Evolutionary conservation across 2,113 vertebrate genomes (phyloP).

Genomic region (Ranitomeya imitator): DNA sequence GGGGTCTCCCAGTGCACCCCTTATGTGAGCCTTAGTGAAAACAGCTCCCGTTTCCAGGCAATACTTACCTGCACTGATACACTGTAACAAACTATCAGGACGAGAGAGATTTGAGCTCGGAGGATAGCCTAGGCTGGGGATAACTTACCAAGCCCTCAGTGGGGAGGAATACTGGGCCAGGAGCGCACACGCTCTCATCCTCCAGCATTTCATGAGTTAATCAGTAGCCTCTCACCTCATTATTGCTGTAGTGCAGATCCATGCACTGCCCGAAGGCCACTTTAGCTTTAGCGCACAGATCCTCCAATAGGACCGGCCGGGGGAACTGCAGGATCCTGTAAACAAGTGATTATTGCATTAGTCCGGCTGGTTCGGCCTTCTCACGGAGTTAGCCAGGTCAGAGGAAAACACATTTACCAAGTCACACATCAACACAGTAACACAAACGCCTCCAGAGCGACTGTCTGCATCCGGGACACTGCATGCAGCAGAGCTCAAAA

Average conservation of each 20-base stretch:
- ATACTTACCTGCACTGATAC: too few relatives aligned
- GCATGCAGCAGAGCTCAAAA: too few relatives aligned
- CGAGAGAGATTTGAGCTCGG: too few relatives aligned
- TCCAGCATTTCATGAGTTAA: too few relatives aligned
- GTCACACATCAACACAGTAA: not conserved
- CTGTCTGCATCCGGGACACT: too few relatives aligned
- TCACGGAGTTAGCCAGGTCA: not conserved
- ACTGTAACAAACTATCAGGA: too few relatives aligned
- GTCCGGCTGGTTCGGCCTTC: not conserved
- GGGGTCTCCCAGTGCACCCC: too few relatives aligned
- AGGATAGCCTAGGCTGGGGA: too few relatives aligned
- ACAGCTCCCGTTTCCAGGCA: too few relatives aligned
- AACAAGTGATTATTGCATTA: constrained; percentile 16
- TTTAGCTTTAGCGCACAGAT: constrained; percentile 89
- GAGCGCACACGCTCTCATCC: not conserved
- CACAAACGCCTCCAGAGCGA: not conserved
- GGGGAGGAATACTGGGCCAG: too few relatives aligned
- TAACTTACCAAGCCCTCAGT: too few relatives aligned
- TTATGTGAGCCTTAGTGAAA: too few relatives aligned
- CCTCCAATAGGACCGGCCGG: constrained; percentile 92
- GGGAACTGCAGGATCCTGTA: constrained; percentile 92
- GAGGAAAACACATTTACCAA: not conserved
- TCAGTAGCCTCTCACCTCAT: constrained; percentile 79
- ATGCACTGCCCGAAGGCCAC: constrained; percentile 93
- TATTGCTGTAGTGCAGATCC: constrained; percentile 99